phyloP scores from a whole-genome alignment of 2,113 vertebrate genomes.

The Sylvietta virens region DNA sequence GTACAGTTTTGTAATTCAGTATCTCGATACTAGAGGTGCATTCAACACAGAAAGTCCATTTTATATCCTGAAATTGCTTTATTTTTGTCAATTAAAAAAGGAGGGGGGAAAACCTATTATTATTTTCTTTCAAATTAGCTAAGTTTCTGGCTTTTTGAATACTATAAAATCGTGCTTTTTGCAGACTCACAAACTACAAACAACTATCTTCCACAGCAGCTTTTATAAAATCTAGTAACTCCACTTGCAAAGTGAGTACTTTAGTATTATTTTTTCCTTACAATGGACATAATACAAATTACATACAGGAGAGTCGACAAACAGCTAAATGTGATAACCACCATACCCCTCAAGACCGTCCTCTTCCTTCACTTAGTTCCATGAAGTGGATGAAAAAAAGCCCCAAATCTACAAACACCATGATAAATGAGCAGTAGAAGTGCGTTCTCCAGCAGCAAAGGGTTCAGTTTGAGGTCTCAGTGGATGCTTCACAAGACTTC shows the following conservation, averaged over 20 bases:
- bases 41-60: background rate
- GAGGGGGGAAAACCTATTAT: fast-evolving
- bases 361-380: background rate
- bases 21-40: background rate
- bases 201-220: background rate
- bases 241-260: background rate
- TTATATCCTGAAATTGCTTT: background rate
- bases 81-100: background rate
- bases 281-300: background rate
- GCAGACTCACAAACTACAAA: background rate
- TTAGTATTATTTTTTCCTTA: background rate
- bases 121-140: background rate
- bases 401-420: background rate
- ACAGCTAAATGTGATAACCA: background rate
- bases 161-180: background rate
- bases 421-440: background rate
- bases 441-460: background rate
- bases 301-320: background rate
- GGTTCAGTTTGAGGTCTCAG: background rate
- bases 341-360: background rate
- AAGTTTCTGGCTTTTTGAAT: background rate
- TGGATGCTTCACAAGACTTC: background rate
- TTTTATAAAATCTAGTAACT: background rate
- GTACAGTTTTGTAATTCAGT: background rate
- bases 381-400: background rate